Evolutionary conservation across 1,140 invertebrate genomes (phyloP).

Genomic region (Zaprionus kolodkinae): DNA sequence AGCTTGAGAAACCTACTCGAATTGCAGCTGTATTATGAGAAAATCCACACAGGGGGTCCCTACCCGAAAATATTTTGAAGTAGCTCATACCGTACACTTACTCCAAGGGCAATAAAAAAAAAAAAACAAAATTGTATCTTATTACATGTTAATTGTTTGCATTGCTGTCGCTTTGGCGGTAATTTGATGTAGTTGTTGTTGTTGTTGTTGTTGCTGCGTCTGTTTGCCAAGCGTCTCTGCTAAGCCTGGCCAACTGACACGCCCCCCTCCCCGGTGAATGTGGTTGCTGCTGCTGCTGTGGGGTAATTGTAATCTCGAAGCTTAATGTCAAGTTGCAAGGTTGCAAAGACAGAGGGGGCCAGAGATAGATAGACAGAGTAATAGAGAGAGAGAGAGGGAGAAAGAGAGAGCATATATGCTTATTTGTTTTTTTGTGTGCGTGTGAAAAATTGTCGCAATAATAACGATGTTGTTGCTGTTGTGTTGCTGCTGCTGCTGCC

Average conservation of each 20-base stretch:
- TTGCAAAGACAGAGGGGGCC: slow-evolving; percentile 29
- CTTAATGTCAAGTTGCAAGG: slow-evolving; percentile 75
- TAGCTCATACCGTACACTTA: slow-evolving; percentile 7
- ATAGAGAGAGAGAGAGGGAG: neutral
- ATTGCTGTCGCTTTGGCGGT: slow-evolving; percentile 36
- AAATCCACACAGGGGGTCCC: neutral
- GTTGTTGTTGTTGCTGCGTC: neutral
- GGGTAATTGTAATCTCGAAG: slow-evolving; percentile 51
- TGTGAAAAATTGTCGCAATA: slow-evolving; percentile 57
- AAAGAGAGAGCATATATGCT: slow-evolving; percentile 23
- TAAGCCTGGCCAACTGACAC: slow-evolving; percentile 24
- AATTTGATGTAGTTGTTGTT: slow-evolving; percentile 30
- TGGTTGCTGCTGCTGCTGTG: slow-evolving; percentile 29
- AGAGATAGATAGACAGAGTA: neutral
- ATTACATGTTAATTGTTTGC: slow-evolving; percentile 49
- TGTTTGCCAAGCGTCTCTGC: neutral
- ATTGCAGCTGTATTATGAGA: neutral
- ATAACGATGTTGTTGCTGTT: slow-evolving; percentile 21
- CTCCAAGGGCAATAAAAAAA: slow-evolving; percentile 36
- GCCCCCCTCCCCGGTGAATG: slow-evolving; percentile 29
- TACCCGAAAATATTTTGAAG: neutral
- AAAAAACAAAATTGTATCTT: slow-evolving; percentile 34
- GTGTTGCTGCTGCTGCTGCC: too few species aligned
- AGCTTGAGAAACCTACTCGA: slow-evolving; percentile 17
- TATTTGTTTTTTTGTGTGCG: slow-evolving; percentile 70